Evolutionary conservation across 1,140 invertebrate genomes (phyloP).

Genomic region (Cryptotermes secundus): DNA sequence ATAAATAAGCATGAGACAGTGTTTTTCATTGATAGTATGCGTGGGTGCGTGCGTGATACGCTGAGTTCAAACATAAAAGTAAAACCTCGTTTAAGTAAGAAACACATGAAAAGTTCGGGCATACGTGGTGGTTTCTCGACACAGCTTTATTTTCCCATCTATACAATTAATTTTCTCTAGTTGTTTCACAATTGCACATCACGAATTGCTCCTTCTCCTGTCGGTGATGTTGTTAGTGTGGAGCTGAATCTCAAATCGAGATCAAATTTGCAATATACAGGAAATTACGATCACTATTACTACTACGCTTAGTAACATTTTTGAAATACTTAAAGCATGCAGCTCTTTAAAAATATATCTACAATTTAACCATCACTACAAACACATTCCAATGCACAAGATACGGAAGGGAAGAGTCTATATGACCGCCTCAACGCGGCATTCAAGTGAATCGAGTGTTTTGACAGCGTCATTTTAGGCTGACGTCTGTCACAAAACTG

Average conservation of each 20-base stretch:
- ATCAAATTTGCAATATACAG: too few relatives aligned
- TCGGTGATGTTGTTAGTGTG: background rate
- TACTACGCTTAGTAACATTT: too few relatives aligned
- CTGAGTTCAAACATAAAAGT: background rate
- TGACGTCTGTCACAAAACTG: background rate
- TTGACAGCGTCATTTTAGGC: background rate
- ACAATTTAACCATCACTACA: too few relatives aligned
- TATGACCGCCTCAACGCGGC: background rate
- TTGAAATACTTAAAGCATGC: too few relatives aligned
- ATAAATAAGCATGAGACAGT: background rate
- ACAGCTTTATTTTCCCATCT: background rate
- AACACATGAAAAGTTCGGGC: background rate
- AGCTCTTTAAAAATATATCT: too few relatives aligned
- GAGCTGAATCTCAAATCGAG: background rate
- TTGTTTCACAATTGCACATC: background rate
- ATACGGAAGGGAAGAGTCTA: too few relatives aligned
- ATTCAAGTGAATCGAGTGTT: background rate
- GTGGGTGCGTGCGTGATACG: background rate
- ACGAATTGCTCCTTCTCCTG: background rate
- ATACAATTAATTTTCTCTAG: background rate
- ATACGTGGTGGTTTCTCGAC: background rate
- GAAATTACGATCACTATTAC: too few relatives aligned
- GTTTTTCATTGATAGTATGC: background rate
- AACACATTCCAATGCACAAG: too few relatives aligned
- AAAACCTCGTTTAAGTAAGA: background rate